phyloP scores from a whole-genome alignment of 1,140 invertebrate genomes.

The Glossosoma conforme region DNA sequence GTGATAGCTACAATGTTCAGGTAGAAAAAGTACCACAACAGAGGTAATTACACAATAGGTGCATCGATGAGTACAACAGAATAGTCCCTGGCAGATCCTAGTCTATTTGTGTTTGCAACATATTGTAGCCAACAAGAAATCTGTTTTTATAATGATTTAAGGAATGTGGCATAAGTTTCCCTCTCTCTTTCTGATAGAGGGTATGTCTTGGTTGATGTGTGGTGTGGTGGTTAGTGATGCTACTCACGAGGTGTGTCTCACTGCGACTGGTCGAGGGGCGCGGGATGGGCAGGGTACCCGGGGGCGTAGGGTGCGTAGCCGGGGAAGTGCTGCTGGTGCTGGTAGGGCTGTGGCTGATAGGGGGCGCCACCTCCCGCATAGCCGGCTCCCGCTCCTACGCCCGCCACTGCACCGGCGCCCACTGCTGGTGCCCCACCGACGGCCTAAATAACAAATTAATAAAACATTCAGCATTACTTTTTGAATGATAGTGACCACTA shows the following conservation, averaged over 20 bases:
- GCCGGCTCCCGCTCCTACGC: slow-evolving; percentile 28
- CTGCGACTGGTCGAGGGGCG: slow-evolving; percentile 21
- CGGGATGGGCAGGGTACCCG: slow-evolving; percentile 14
- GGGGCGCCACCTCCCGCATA: slow-evolving; percentile 6
- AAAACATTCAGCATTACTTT: not conserved
- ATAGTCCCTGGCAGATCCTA: too few species aligned
- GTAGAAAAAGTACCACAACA: too few species aligned
- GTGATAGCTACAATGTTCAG: too few species aligned
- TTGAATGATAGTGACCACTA: not conserved
- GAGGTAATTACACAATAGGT: too few species aligned
- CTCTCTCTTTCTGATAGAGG: too few species aligned
- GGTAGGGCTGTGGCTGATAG: slow-evolving; percentile 19
- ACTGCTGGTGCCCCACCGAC: not conserved
- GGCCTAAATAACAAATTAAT: not conserved
- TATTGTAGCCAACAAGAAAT: too few species aligned
- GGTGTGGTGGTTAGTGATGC: too few species aligned
- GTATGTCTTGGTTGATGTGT: too few species aligned
- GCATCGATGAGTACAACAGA: too few species aligned
- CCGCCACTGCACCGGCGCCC: slow-evolving; percentile 10
- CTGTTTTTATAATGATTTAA: too few species aligned
- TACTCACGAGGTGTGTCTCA: slow-evolving; percentile 12
- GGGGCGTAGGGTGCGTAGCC: slow-evolving; percentile 19
- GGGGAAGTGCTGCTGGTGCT: slow-evolving; percentile 18
- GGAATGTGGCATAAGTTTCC: too few species aligned
- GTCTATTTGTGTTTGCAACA: too few species aligned